These are phyloP conservation scores for Crypturellus tataupa DNA, from an alignment of 2,797 vertebrate genomes.

Conservation along the genomic window DNA sequence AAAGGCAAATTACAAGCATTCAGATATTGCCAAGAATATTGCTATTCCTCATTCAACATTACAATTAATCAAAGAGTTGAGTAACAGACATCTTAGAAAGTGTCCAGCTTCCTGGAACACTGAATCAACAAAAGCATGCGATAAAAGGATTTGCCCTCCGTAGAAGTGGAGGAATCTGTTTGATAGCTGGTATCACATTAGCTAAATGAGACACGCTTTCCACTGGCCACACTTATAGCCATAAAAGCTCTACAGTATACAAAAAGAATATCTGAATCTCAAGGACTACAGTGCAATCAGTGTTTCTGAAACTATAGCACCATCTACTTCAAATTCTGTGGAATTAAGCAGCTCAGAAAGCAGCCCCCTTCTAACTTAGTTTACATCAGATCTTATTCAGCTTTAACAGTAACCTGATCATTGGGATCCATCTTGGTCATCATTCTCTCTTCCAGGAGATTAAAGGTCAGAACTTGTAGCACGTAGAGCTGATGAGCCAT, in stretches of 20 bases:
- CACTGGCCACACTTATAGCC: not conserved
- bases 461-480: constrained; percentile 96
- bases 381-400: not conserved
- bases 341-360: not conserved
- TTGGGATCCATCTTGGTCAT: constrained; percentile 99
- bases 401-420: constrained; percentile 86
- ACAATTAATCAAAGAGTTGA: not conserved
- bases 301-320: not conserved
- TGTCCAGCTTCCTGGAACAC: not conserved
- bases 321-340: not conserved
- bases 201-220: not conserved
- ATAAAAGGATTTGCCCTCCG: not conserved
- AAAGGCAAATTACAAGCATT: not conserved
- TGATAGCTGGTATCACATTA: not conserved
- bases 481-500: constrained; percentile 99
- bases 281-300: not conserved
- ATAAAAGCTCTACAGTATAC: not conserved
- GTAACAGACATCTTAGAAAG: not conserved
- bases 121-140: not conserved
- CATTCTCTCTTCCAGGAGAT: constrained; percentile 98
- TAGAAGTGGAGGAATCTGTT: not conserved
- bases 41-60: not conserved
- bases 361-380: not conserved
- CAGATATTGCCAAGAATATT: not conserved
- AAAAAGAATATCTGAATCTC: not conserved